Conservation (phyloP, 2,888 invertebrate species). For the Metallyticus violacea region DNA sequence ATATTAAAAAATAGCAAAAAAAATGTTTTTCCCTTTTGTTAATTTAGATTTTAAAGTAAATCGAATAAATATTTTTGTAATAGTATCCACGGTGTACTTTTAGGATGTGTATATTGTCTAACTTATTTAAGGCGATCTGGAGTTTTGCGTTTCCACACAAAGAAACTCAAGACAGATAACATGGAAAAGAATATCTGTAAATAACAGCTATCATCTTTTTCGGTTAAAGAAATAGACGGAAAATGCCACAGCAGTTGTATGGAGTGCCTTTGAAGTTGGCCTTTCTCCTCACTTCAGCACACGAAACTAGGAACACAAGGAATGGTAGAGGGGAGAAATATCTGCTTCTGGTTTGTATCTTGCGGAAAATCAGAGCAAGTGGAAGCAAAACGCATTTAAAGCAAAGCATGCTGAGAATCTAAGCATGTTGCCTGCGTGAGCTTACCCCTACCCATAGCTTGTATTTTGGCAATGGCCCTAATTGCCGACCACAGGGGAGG, state of each 20-base stretch:
- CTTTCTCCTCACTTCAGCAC: not conserved
- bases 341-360: not conserved
- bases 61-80: too few relatives aligned
- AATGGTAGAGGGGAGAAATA: not conserved
- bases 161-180: too few relatives aligned
- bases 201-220: too few relatives aligned
- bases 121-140: too few relatives aligned
- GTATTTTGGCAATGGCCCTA: constrained; percentile 10
- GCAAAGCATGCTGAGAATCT: not conserved
- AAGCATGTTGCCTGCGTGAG: not conserved
- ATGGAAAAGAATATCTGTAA: too few relatives aligned
- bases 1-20: too few relatives aligned
- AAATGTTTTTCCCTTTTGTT: too few relatives aligned
- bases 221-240: not conserved
- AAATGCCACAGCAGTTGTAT: not conserved
- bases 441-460: not conserved
- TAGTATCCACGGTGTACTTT: too few relatives aligned
- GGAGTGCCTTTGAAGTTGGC: not conserved
- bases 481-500: constrained; percentile 8
- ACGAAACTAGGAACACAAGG: not conserved
- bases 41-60: too few relatives aligned
- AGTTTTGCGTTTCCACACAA: too few relatives aligned
- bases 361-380: not conserved
- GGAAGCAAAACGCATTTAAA: not conserved
- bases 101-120: too few relatives aligned